Evolutionary conservation across 2,113 vertebrate genomes (phyloP), one percentile per base, ranked within the genome.

Genomic region (Semicossyphus pulcher): DNA sequence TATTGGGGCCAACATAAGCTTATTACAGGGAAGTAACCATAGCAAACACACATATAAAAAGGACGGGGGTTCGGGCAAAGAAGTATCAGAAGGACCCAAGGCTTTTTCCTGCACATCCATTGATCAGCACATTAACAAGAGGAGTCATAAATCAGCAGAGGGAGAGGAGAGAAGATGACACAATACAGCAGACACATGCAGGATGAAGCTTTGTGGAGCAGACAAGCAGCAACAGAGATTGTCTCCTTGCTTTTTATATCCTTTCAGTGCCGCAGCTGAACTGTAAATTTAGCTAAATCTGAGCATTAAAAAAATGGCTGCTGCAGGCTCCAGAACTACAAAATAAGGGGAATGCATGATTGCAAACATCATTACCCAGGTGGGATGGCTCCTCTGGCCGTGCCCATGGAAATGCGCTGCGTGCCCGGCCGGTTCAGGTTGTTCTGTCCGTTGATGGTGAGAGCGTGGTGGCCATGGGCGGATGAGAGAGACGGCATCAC

Each of bases 391-490:
- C 96, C 94, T 69, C 96, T 93, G 58, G 93, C 82, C 1, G 94
- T 89, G 34, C 94, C 87, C 29, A 94, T 85, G 6, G 94, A 84
- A 42, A 94, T 92, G 10, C 95, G 93, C 86, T 96, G 97, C 0
- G 95, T 95, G 59, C 97, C 95, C 0, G 97, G 97, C 23, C 95
- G 93, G 93, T 98, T 98, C 89, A 99, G 94, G 91, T 99, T 98
- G 92, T 98, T 99, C 90, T 97, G 97, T 5, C 96, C 96, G 0
- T 96, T 94, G 86, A 96, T 91, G 39, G 92, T 93, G 18, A 92
- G 88, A 29, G 85, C 48, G 28, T 91, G 87, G 85, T 92, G 90
- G 44, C 86, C 78, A 54, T 93, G 92, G 25, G 91, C 63, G 2
- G 57, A 74, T 58, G 25, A 94, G 83, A 48, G 91, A 23, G 90